Conservation (phyloP, 2,888 invertebrate genomes). For the Drosophila mettleri region DNA sequence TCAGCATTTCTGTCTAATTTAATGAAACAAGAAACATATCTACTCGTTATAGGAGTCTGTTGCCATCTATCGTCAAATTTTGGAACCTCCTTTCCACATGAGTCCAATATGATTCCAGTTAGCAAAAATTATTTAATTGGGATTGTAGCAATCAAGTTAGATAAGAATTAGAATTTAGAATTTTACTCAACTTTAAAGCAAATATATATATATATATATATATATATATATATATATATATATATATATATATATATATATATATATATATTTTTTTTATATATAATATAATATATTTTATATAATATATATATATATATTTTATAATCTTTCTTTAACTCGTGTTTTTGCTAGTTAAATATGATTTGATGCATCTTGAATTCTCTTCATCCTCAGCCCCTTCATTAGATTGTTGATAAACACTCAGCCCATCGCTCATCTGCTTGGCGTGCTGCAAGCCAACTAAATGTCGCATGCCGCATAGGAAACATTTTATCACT, state of each 20-base stretch:
- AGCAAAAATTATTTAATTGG: too few species aligned
- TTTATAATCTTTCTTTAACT: background rate
- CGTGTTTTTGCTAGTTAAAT: constrained; percentile 1
- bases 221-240: too few species aligned
- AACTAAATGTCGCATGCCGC: constrained; percentile 66
- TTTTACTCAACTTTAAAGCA: too few species aligned
- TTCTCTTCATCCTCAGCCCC: constrained; percentile 17
- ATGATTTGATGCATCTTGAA: constrained; percentile 31
- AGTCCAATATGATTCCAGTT: background rate
- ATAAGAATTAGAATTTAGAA: background rate
- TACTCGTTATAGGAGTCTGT: background rate
- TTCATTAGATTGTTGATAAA: constrained; percentile 41
- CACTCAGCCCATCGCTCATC: constrained; percentile 37
- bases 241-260: too few species aligned
- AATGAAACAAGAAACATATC: too few species aligned
- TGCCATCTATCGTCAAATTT: background rate
- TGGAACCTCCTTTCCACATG: background rate
- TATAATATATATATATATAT: too few species aligned
- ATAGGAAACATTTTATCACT: constrained; percentile 82
- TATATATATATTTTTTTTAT: too few species aligned
- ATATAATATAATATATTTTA: too few species aligned
- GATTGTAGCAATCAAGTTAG: too few species aligned
- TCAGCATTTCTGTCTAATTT: too few species aligned
- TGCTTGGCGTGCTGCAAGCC: constrained; percentile 26
- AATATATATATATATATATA: background rate